Conservation (phyloP, 2,797 vertebrate genomes). For the Sebastes dallii region DNA sequence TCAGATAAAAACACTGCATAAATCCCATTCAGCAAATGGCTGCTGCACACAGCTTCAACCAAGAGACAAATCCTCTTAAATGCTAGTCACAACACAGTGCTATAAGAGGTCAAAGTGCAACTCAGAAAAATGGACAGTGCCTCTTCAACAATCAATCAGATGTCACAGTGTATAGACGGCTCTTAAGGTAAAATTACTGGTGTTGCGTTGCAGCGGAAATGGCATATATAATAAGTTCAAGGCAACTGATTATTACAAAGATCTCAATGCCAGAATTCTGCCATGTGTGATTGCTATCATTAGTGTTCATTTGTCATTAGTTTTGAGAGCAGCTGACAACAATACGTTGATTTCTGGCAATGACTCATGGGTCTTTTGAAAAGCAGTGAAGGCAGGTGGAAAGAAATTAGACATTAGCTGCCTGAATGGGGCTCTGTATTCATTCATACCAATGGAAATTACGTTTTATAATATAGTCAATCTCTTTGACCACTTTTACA, state of each 20-base stretch:
- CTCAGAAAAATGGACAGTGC: neutral
- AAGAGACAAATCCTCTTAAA: conserved; percentile 33
- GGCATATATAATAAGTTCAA: neutral
- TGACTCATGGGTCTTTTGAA: conserved; percentile 26
- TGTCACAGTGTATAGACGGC: neutral
- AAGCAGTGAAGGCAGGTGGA: neutral
- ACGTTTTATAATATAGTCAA: neutral
- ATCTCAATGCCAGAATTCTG: conserved; percentile 21
- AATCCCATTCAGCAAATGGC: conserved; percentile 39
- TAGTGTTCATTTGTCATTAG: conserved; percentile 49
- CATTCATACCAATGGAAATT: neutral
- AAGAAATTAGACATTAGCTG: neutral
- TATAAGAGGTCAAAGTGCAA: conserved; percentile 5
- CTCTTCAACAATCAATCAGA: conserved; percentile 26
- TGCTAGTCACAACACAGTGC: neutral
- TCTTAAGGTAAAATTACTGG: conserved; percentile 7
- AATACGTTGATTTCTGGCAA: conserved; percentile 39
- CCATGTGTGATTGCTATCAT: conserved; percentile 58
- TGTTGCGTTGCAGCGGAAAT: neutral
- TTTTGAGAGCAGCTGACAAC: conserved; percentile 56
- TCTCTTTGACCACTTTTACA: neutral
- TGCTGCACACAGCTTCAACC: neutral
- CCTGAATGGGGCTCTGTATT: neutral
- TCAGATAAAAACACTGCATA: conserved; percentile 14
- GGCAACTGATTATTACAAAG: conserved; percentile 45